These are phyloP conservation scores for Acleris cristana DNA, from an alignment of 2,888 invertebrate genomes.

Conservation along the genomic window DNA sequence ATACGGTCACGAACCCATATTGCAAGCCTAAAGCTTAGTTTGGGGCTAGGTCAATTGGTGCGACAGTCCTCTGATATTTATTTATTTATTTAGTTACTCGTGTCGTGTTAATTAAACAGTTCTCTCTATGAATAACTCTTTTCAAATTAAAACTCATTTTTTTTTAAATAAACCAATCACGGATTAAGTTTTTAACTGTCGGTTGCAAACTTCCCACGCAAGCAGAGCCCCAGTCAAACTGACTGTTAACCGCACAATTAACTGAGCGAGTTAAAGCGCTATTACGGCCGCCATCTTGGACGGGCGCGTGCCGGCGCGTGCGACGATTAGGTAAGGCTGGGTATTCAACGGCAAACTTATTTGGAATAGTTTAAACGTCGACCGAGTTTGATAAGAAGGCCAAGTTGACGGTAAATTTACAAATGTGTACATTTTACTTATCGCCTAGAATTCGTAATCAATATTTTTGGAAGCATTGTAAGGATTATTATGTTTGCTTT, in stretches of 20 bases:
- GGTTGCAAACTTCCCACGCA: constrained; percentile 9
- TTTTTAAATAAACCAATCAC: constrained; percentile 1
- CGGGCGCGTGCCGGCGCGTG: constrained; percentile 27
- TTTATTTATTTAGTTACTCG: too few relatives aligned
- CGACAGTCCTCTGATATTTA: too few relatives aligned
- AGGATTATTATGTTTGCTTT: too few relatives aligned
- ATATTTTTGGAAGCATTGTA: too few relatives aligned
- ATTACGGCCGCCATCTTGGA: constrained; percentile 30
- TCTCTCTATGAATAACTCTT: background rate
- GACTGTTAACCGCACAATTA: constrained; percentile 26
- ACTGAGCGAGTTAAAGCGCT: constrained; percentile 33
- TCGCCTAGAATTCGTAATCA: too few relatives aligned
- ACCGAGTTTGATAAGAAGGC: too few relatives aligned
- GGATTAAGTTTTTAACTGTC: constrained; percentile 1
- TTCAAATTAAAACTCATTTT: background rate
- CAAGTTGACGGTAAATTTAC: too few relatives aligned
- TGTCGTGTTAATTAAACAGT: too few relatives aligned
- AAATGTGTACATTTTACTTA: too few relatives aligned
- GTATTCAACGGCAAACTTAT: background rate
- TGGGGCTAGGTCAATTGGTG: too few relatives aligned
- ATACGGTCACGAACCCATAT: too few relatives aligned
- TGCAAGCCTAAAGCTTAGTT: too few relatives aligned
- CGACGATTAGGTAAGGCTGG: constrained; percentile 3
- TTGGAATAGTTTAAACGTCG: background rate
- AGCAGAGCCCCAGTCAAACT: constrained; percentile 2